A percentile compares a stretch with the other conserved stretches of the same genome.
Conservation (phyloP, 2,888 invertebrate genomes). For the Halocaridina rubra region DNA sequence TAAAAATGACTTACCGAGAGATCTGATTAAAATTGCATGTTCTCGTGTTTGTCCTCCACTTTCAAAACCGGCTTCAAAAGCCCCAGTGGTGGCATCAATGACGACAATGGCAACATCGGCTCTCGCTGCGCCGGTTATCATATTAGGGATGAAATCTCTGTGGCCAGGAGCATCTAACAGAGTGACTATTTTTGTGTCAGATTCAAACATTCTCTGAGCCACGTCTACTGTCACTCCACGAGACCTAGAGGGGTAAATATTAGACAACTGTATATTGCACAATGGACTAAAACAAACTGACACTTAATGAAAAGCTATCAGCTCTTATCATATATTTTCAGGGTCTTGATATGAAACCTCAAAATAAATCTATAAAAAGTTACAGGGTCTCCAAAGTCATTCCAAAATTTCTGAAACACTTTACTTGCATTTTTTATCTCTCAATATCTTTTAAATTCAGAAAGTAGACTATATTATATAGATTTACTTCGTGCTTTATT, state of each 20-base stretch:
- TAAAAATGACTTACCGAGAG: slow-evolving; percentile 57
- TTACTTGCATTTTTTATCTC: too few relatives aligned
- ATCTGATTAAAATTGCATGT: slow-evolving; percentile 63
- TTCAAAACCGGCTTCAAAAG: slow-evolving; percentile 99
- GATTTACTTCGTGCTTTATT: too few relatives aligned
- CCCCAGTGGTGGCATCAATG: slow-evolving; percentile 92
- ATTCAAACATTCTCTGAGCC: slow-evolving; percentile 92
- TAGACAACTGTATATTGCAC: too few relatives aligned
- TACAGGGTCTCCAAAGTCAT: too few relatives aligned
- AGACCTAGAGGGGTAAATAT: too few relatives aligned
- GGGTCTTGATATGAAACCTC: background rate
- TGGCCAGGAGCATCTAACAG: slow-evolving; percentile 98
- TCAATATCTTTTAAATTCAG: too few relatives aligned
- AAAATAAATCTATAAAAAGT: too few relatives aligned
- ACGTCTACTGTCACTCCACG: slow-evolving; percentile 99
- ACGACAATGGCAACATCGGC: slow-evolving; percentile 97
- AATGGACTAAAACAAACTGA: background rate
- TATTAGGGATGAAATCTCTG: slow-evolving; percentile 99
- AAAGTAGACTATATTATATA: too few relatives aligned
- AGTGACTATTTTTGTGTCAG: slow-evolving; percentile 81
- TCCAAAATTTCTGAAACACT: too few relatives aligned
- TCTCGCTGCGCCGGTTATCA: slow-evolving; percentile 98
- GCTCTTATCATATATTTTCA: background rate
- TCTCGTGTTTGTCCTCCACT: slow-evolving; percentile 84
- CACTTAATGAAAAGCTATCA: background rate